Percentiles rank a stretch among this genome's conserved stretches.
These are phyloP conservation scores for Callinectes sapidus DNA, from an alignment of 2,888 invertebrate genomes.

Conservation along the genomic window DNA sequence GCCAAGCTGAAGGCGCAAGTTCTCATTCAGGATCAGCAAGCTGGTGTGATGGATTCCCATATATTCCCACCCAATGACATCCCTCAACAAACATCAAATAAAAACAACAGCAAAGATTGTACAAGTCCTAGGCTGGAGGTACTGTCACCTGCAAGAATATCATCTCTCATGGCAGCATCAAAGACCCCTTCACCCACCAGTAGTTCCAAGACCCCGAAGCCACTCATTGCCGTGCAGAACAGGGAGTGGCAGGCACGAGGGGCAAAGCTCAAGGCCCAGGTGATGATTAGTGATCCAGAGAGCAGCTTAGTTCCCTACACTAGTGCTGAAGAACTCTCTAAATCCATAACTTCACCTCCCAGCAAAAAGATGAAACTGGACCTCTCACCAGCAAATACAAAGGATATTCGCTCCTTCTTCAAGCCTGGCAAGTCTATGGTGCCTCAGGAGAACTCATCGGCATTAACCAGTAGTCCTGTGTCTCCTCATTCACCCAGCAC, in stretches of 20 bases:
- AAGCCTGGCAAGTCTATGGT: constrained; percentile 31
- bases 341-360: constrained; percentile 43
- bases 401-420: constrained; percentile 58
- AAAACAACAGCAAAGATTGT: background rate
- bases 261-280: constrained; percentile 67
- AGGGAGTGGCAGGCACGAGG: constrained; percentile 69
- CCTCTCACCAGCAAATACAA: constrained; percentile 42
- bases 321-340: background rate
- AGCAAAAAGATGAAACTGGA: constrained; percentile 54
- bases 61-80: constrained; percentile 45
- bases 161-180: background rate
- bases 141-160: background rate
- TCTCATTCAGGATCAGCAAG: constrained; percentile 70
- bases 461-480: background rate
- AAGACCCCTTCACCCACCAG: background rate
- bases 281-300: constrained; percentile 65
- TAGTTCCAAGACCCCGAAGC: constrained; percentile 31
- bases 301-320: constrained; percentile 37
- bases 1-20: constrained; percentile 70
- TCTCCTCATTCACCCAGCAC: background rate
- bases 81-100: background rate
- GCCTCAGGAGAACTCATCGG: background rate
- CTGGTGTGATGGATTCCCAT: constrained; percentile 65
- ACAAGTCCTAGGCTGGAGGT: background rate
- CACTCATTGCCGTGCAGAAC: constrained; percentile 43